Conservation (phyloP, 1,140 invertebrate genomes). For the Hyles vespertilio region DNA sequence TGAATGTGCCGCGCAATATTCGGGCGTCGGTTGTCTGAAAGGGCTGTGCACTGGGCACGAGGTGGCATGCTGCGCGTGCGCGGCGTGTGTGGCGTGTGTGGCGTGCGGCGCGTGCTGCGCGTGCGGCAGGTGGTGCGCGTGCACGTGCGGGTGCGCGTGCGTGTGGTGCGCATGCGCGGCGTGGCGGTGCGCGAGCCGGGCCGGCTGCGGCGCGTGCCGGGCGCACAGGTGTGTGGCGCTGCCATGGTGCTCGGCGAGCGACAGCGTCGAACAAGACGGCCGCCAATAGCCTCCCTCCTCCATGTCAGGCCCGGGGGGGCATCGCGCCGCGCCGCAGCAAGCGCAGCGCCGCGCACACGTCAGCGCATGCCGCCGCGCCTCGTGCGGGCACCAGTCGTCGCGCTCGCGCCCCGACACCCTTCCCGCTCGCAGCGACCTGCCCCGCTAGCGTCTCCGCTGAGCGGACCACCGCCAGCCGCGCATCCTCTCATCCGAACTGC, state of each 20-base stretch:
- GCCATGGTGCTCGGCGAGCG: conserved; percentile 63
- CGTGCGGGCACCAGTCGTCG: conserved; percentile 69
- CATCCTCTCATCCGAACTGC: conserved; percentile 62
- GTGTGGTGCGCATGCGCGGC: conserved; percentile 40
- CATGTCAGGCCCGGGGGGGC: conserved; percentile 62
- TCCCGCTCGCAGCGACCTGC: conserved; percentile 43
- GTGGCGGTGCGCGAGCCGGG: conserved; percentile 46
- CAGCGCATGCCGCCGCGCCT: conserved; percentile 69
- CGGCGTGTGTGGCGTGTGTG: conserved; percentile 41
- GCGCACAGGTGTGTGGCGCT: conserved; percentile 61
- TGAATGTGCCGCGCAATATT: conserved; percentile 68
- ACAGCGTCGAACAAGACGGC: conserved; percentile 67
- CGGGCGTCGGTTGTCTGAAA: conserved; percentile 65
- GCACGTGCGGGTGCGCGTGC: conserved; percentile 35
- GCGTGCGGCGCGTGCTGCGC: conserved; percentile 40
- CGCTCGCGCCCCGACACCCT: conserved; percentile 72
- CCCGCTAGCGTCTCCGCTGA: conserved; percentile 58
- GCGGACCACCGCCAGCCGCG: conserved; percentile 44
- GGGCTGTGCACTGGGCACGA: conserved; percentile 68
- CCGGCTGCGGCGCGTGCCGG: conserved; percentile 47
- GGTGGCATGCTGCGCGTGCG: conserved; percentile 40
- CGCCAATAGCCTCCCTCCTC: conserved; percentile 69
- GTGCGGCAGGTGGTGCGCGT: conserved; percentile 47
- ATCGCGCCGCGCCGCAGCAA: conserved; percentile 68
- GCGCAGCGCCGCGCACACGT: conserved; percentile 68